phyloP scores from a whole-genome alignment of 2,113 vertebrate genomes.

The Apistogramma diplotaenia region DNA sequence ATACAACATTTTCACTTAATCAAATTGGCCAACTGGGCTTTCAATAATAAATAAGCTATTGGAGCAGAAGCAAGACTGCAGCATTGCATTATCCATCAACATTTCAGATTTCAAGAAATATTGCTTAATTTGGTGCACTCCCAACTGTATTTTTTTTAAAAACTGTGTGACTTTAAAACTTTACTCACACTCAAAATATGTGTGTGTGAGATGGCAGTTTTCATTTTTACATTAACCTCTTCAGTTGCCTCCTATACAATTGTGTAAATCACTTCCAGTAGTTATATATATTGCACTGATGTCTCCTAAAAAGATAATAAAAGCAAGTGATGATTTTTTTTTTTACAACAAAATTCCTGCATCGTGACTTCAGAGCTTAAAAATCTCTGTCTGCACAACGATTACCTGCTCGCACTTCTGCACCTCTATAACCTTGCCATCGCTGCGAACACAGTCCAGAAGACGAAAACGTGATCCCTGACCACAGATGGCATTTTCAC shows the following conservation, averaged over 20 bases:
- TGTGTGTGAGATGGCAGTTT: neutral
- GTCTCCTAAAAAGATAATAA: too few relatives aligned
- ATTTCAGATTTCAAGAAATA: neutral
- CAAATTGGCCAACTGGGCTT: neutral
- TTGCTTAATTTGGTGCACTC: neutral
- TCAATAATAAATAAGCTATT: constrained; percentile 5
- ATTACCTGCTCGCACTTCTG: constrained; percentile 84
- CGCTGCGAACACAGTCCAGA: constrained; percentile 87
- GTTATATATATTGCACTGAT: too few relatives aligned
- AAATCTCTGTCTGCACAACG: neutral
- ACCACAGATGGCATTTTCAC: constrained; percentile 86
- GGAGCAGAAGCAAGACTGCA: neutral
- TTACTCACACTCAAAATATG: neutral
- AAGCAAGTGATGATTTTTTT: too few relatives aligned
- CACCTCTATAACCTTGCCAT: constrained; percentile 78
- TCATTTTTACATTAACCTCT: neutral
- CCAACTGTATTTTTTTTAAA: neutral
- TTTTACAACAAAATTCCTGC: too few relatives aligned
- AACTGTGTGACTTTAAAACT: neutral
- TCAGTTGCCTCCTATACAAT: too few relatives aligned
- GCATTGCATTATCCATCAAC: neutral
- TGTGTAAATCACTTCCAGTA: too few relatives aligned
- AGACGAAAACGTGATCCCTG: constrained; percentile 81
- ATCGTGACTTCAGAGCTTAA: neutral
- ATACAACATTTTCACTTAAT: neutral